Conservation (phyloP, 2,113 vertebrate species). For the Chelonoidis abingdonii region DNA sequence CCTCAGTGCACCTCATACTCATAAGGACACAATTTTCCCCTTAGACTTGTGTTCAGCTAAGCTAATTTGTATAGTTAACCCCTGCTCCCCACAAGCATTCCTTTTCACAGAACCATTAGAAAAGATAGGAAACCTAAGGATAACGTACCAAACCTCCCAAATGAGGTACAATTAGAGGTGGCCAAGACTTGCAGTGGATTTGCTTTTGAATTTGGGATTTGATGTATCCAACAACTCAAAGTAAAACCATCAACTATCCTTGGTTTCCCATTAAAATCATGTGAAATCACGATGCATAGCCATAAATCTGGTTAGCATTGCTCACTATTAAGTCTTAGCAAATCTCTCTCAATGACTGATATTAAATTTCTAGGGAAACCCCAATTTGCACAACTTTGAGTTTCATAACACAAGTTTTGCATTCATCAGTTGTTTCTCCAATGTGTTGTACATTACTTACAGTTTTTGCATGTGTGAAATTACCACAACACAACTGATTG, state of each 20-base stretch:
- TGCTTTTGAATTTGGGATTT: background rate
- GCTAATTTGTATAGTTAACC: background rate
- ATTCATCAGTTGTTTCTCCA: background rate
- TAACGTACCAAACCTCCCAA: fast-evolving
- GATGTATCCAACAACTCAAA: background rate
- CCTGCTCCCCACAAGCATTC: fast-evolving
- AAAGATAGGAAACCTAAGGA: background rate
- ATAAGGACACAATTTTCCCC: background rate
- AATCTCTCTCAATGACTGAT: background rate
- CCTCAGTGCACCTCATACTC: background rate
- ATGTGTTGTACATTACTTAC: background rate
- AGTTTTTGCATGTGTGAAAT: background rate
- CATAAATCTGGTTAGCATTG: background rate
- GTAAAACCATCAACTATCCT: background rate
- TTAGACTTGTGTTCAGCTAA: background rate
- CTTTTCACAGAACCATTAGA: background rate
- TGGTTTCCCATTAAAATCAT: background rate
- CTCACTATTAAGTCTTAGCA: background rate
- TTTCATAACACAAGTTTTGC: background rate
- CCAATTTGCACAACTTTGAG: background rate
- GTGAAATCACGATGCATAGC: fast-evolving
- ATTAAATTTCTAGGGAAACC: background rate
- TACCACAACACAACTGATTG: background rate
- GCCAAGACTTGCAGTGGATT: background rate
- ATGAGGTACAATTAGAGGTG: background rate